Evolutionary conservation across 2,888 invertebrate genomes (phyloP), one percentile per base, ranked within the genome.

Genomic region (Scaeva pyrastri): DNA sequence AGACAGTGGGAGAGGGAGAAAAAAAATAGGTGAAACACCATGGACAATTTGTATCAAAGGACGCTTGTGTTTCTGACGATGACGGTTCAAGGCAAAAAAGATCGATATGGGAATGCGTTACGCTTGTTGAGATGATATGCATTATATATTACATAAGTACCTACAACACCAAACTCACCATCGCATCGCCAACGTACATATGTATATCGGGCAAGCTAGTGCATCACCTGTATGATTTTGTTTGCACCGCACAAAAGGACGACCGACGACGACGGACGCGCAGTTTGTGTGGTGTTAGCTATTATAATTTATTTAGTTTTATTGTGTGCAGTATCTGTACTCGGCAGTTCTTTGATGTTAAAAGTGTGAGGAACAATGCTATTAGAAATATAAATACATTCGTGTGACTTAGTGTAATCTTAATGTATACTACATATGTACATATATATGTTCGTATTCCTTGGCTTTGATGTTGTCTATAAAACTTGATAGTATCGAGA

Each of bases 141-240:
- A 31, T 31, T 7, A 5, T 31, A 31, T 3, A 31, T 0, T 26
- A 31, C 26, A 52, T 26, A 2, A 6, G 39, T 39, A 16, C 5
- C 12, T 7, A 6, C 31, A 11, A 1, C 16, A 56, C 31, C n/a
- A 52, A 7, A 31, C 6, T 8, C 31, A 31, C 8, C 31, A 31
- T 7, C 31, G 6, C 8, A 31, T 31, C 5, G 31, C 31, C 31
- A 31, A 1, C 31, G 6, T n/a, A n/a, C 31, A 5, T 31, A 31
- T 31, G 31, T 31, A 31, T 31, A 31, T 31, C 31, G 8, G 19
- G 10, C 14, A 23, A 41, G 16, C 55, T 36, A 16, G 26, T 26
- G 58, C 8, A 66, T 71, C 79, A 84, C 84, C 84, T 84, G 79
- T 84, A 75, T 84, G 84, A 84, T 79, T 80, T 66, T 14, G 23